Evolutionary conservation across 2,888 invertebrate species (phyloP), one percentile per base, ranked within the genome.

Genomic region (Sphaeridia pumilis): DNA sequence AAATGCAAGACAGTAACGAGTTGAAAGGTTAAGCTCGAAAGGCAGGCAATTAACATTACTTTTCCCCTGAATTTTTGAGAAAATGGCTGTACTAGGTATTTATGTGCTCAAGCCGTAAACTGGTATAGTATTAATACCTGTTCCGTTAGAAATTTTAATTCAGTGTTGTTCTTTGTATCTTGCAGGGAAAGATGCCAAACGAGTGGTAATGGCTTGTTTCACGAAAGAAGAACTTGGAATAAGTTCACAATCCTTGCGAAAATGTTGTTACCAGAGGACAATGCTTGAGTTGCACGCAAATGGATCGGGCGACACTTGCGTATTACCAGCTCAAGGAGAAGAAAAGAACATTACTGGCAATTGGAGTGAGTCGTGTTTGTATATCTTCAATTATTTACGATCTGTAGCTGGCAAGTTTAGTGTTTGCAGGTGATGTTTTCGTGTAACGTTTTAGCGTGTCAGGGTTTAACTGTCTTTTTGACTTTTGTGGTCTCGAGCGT

Each of bases 151-250:
- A 14, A 24, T 21, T 28, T 14, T 3, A 21, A 21, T n/a, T 41
- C n/a, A 14, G n/a, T 27, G n/a, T 41, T 45, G 14, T 3, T 24
- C 28, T 27, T 43, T 25, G n/a, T 24, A 20, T 27, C 52, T 49
- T 41, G 26, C 45, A 64, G 64, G 64, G 24, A 57, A 58, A 42
- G 58, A 52, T 17, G 57, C 58, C 28, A 57, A 58, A 46, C 55
- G 60, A 22, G 63, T 59, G 4, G 57, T 65, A 2, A 56, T 53
- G 20, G 57, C 59, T 21, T 65, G 64, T 22, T 65, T 65, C 49
- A 56, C 57, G 10, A 52, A 56, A 36, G 47, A 59, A 25, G 57
- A 65, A 49, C 49, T 65, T 1, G 58, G 62, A 52, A 52, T 41
- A 35, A 26, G 27, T 25, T 20, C 20, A 1, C 17, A 54, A 22